Evolutionary conservation across 2,797 vertebrate species (phyloP).

Genomic region (Carduelis carduelis): DNA sequence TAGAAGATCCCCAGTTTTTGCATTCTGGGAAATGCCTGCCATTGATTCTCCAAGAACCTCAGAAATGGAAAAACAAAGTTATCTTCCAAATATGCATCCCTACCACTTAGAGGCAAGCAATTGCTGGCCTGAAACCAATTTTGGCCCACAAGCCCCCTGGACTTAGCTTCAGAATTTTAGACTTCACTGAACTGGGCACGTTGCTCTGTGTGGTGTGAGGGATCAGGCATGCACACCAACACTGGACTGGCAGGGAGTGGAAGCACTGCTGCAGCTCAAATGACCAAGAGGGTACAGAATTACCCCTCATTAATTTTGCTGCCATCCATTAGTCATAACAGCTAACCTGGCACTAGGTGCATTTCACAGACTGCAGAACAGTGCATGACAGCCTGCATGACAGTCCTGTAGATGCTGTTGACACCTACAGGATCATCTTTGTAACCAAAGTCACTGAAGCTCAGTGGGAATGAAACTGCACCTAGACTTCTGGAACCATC

Average conservation of each 20-base stretch:
- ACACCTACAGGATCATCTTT: background rate
- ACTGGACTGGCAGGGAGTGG: background rate
- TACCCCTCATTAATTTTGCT: background rate
- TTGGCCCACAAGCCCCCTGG: background rate
- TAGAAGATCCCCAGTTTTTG: constrained; percentile 91
- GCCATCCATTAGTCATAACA: background rate
- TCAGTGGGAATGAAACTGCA: background rate
- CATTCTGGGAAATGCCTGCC: constrained; percentile 98
- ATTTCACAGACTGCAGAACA: background rate
- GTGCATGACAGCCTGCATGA: background rate
- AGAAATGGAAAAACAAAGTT: background rate
- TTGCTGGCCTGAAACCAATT: background rate
- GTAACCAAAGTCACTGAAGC: background rate
- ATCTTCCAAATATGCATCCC: background rate
- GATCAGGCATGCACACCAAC: background rate
- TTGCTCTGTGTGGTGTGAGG: background rate
- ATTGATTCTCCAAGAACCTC: constrained; percentile 97
- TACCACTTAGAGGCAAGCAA: background rate
- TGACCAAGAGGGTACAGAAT: background rate
- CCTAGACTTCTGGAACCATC: background rate
- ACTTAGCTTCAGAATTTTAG: background rate
- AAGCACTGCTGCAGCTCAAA: background rate
- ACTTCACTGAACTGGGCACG: background rate
- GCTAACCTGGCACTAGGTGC: background rate
- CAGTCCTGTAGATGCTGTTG: background rate